Conservation (phyloP, 2,888 invertebrate genomes). For the Drosophila nigritarsus region DNA sequence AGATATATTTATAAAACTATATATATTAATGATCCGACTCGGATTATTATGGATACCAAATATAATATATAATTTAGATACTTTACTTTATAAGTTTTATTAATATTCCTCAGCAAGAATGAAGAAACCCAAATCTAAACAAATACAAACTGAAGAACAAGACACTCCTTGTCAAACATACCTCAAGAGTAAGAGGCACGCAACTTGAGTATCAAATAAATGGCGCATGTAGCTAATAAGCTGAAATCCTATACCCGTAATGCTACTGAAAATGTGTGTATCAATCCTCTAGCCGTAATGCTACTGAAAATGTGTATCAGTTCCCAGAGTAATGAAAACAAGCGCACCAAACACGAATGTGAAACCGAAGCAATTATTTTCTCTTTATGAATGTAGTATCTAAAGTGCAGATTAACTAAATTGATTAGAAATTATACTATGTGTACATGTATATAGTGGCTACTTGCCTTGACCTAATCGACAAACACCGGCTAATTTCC, state of each 20-base stretch:
- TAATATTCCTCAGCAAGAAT: neutral
- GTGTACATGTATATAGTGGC: slow-evolving; percentile 9
- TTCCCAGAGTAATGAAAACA: slow-evolving; percentile 68
- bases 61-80: neutral
- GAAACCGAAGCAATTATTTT: slow-evolving; percentile 74
- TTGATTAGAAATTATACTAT: slow-evolving; percentile 75
- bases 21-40: neutral
- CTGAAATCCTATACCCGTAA: slow-evolving; percentile 20
- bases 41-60: neutral
- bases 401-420: slow-evolving; percentile 64
- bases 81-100: neutral
- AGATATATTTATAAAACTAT: neutral
- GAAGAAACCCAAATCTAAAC: neutral
- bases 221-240: slow-evolving; percentile 1
- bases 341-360: slow-evolving; percentile 60
- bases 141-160: slow-evolving; percentile 3
- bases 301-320: slow-evolving; percentile 63
- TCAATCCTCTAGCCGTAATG: neutral
- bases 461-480: slow-evolving; percentile 43
- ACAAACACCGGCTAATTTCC: slow-evolving; percentile 59
- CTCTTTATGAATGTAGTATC: slow-evolving; percentile 52
- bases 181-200: neutral
- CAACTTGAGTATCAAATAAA: slow-evolving; percentile 8
- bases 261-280: slow-evolving; percentile 62
- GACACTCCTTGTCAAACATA: neutral